A percentile compares a stretch with the other conserved stretches of the same genome.
Evolutionary conservation across 1,140 invertebrate species (phyloP).

Genomic region (Kradibia gibbosae): DNA sequence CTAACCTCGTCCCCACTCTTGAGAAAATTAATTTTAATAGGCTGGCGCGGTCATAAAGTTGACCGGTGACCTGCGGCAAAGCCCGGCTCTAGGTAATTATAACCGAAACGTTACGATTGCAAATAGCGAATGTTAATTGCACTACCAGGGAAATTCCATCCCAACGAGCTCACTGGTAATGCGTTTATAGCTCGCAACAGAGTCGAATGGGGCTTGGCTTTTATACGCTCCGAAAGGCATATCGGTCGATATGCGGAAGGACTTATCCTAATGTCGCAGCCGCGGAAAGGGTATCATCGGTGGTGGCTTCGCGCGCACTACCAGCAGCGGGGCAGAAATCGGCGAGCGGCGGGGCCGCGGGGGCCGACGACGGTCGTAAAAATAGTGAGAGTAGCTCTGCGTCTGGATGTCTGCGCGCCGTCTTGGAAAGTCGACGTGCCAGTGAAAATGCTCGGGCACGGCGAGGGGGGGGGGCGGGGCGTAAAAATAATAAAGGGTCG

Average conservation of each 20-base stretch:
- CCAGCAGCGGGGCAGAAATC: not conserved
- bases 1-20: too few relatives aligned
- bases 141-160: not conserved
- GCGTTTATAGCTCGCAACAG: too few relatives aligned
- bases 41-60: not conserved
- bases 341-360: not conserved
- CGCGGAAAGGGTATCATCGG: not conserved
- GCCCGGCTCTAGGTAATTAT: not conserved
- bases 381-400: slow-evolving; percentile 2
- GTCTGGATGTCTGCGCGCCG: slow-evolving; percentile 8
- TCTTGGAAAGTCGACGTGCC: slow-evolving; percentile 12
- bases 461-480: slow-evolving; percentile 23
- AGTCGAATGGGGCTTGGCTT: too few relatives aligned
- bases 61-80: not conserved
- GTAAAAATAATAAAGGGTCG: slow-evolving; percentile 39
- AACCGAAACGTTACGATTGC: not conserved
- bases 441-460: slow-evolving; percentile 1
- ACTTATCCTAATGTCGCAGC: not conserved
- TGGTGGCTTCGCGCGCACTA: not conserved
- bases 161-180: not conserved
- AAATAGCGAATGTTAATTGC: not conserved
- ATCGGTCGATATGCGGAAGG: not conserved
- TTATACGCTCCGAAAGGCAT: too few relatives aligned
- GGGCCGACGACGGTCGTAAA: slow-evolving; percentile 11
- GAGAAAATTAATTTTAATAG: too few relatives aligned